Conservation (phyloP, 2,888 invertebrate species). For the Amphipyra berbera region DNA sequence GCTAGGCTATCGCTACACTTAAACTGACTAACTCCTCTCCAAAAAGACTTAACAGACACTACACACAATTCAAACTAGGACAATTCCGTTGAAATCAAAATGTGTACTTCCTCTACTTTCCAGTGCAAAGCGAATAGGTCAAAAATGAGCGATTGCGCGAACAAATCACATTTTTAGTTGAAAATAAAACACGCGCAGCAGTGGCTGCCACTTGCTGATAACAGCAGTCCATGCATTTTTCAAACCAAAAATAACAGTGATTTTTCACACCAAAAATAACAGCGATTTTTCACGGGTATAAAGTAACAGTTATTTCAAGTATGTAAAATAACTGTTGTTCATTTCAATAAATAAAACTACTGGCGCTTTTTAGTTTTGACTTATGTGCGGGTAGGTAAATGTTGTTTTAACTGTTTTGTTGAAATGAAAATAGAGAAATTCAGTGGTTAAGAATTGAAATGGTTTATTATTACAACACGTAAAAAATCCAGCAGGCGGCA, state of each 20-base stretch:
- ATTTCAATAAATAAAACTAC: conserved; percentile 27
- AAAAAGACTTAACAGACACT: too few species aligned
- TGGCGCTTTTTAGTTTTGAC: conserved; percentile 15
- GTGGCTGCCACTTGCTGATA: conserved; percentile 63
- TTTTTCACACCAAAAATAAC: conserved; percentile 49
- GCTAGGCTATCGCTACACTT: too few species aligned
- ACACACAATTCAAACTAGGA: neutral
- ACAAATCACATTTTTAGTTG: conserved; percentile 64
- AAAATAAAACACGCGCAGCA: conserved; percentile 42
- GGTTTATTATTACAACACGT: too few species aligned
- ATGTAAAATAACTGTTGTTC: conserved; percentile 29
- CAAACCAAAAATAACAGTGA: conserved; percentile 40
- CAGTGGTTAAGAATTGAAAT: conserved; percentile 22
- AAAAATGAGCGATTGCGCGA: conserved; percentile 59
- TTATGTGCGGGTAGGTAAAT: conserved; percentile 8
- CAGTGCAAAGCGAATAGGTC: conserved; percentile 43
- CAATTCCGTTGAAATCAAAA: conserved; percentile 12
- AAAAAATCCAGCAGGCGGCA: too few species aligned
- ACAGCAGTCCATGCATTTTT: conserved; percentile 62
- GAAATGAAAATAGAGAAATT: conserved; percentile 8
- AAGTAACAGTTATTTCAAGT: conserved; percentile 16
- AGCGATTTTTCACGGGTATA: conserved; percentile 24
- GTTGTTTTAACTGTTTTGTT: conserved; percentile 25
- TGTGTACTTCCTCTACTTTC: conserved; percentile 5
- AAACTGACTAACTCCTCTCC: too few species aligned